phyloP scores from a whole-genome alignment of 2,888 invertebrate species.

The Phanerotoma sp. region DNA sequence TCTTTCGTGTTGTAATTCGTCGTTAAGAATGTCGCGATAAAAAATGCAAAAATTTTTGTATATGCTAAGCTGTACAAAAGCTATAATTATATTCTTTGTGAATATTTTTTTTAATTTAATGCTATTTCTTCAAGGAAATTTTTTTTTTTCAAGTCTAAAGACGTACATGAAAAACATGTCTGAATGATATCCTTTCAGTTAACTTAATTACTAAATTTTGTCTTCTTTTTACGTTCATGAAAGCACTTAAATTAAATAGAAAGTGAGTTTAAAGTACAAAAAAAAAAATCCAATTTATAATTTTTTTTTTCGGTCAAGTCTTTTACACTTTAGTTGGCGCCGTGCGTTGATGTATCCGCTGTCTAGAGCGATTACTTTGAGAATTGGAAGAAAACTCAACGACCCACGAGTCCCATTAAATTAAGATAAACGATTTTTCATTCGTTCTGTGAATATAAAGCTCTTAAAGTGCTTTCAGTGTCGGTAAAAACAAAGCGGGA shows the following conservation, averaged over 20 bases:
- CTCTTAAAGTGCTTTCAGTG: neutral
- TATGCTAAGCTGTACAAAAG: too few relatives aligned
- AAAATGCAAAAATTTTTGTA: too few relatives aligned
- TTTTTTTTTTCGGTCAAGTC: neutral
- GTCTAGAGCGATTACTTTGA: conserved; percentile 13
- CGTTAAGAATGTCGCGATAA: too few relatives aligned
- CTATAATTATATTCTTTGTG: too few relatives aligned
- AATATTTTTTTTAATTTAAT: too few relatives aligned
- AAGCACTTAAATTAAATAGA: neutral
- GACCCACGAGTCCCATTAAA: conserved; percentile 3
- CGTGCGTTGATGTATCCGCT: conserved; percentile 14
- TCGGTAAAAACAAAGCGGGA: neutral
- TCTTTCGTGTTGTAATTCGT: too few relatives aligned
- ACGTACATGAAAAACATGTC: too few relatives aligned
- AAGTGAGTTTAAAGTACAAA: too few relatives aligned
- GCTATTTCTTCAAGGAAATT: neutral
- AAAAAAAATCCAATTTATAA: too few relatives aligned
- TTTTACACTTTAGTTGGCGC: conserved; percentile 7
- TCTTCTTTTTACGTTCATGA: neutral
- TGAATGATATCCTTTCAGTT: too few relatives aligned
- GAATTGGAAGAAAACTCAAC: conserved; percentile 7
- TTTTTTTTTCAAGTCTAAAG: too few relatives aligned
- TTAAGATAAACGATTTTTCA: conserved; percentile 11
- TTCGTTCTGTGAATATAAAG: neutral
- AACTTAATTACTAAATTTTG: too few relatives aligned